These are phyloP conservation scores for Paracyclopina nana DNA, from an alignment of 1,140 invertebrate species.

Conservation along the genomic window DNA sequence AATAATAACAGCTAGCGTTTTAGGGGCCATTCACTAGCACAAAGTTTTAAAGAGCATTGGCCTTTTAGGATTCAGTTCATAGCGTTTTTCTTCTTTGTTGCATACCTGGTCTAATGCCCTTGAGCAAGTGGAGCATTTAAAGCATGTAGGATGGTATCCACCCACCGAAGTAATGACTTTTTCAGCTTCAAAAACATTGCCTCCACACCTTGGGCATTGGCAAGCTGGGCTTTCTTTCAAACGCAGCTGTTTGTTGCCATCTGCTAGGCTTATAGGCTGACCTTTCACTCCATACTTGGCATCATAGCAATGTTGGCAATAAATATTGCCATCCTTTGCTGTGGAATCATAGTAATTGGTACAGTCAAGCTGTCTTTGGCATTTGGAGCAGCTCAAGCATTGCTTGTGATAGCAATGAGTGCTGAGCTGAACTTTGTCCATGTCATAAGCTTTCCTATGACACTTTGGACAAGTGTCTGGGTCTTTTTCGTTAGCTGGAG, in stretches of 20 bases:
- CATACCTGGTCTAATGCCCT: constrained; percentile 74
- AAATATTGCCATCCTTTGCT: not conserved
- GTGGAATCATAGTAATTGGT: constrained; percentile 23
- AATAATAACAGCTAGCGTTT: too few species aligned
- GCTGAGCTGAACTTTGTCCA: not conserved
- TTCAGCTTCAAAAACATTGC: constrained; percentile 77
- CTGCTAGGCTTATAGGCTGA: not conserved
- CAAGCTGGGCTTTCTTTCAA: constrained; percentile 61
- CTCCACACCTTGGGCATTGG: constrained; percentile 73
- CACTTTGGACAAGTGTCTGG: not conserved
- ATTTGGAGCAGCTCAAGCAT: not conserved
- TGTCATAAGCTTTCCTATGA: not conserved
- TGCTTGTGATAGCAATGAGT: not conserved
- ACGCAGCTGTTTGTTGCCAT: constrained; percentile 46
- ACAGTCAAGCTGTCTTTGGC: constrained; percentile 3
- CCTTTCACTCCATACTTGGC: not conserved
- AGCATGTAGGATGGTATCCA: constrained; percentile 47
- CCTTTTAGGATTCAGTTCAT: too few species aligned
- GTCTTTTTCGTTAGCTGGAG: not conserved
- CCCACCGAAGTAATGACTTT: not conserved
- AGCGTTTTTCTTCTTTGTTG: too few species aligned
- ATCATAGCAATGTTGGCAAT: not conserved
- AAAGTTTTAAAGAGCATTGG: too few species aligned
- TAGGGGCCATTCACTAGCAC: too few species aligned
- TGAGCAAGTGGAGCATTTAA: constrained; percentile 72